Percentiles rank a stretch among this genome's conserved stretches.
phyloP scores from a whole-genome alignment of 2,888 invertebrate genomes.

The Cistogaster globosa region DNA sequence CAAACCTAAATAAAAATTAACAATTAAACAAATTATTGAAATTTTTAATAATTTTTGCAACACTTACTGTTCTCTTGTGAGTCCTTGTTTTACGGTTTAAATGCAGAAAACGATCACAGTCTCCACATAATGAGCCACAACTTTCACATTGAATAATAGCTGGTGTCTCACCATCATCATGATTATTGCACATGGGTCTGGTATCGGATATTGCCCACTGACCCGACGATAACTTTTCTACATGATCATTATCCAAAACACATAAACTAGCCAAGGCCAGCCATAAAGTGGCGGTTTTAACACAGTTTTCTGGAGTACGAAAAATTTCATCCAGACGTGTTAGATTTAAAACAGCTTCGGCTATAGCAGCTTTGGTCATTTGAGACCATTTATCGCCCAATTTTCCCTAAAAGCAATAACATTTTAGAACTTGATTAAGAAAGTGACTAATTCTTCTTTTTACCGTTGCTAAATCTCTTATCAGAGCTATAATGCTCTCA shows the following conservation, averaged over 20 bases:
- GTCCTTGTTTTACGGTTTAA: slow-evolving; percentile 92
- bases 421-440: background rate
- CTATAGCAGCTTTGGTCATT: slow-evolving; percentile 94
- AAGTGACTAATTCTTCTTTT: slow-evolving; percentile 74
- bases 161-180: slow-evolving; percentile 96
- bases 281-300: slow-evolving; percentile 94
- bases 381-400: slow-evolving; percentile 93
- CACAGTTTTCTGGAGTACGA: slow-evolving; percentile 89
- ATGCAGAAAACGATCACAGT: slow-evolving; percentile 98
- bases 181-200: slow-evolving; percentile 95
- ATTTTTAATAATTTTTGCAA: background rate
- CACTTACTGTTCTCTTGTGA: slow-evolving; percentile 87
- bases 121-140: slow-evolving; percentile 96
- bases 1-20: slow-evolving; percentile 83
- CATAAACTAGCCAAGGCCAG: slow-evolving; percentile 95
- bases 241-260: slow-evolving; percentile 95
- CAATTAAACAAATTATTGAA: background rate
- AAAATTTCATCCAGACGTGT: slow-evolving; percentile 91
- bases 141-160: slow-evolving; percentile 96
- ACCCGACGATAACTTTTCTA: slow-evolving; percentile 90
- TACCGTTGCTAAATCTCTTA: slow-evolving; percentile 96
- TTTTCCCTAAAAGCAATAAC: slow-evolving; percentile 87
- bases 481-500: slow-evolving; percentile 92
- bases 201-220: slow-evolving; percentile 87
- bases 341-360: slow-evolving; percentile 92